phyloP scores from a whole-genome alignment of 2,888 invertebrate genomes.

The Microplitis deprimator region DNA sequence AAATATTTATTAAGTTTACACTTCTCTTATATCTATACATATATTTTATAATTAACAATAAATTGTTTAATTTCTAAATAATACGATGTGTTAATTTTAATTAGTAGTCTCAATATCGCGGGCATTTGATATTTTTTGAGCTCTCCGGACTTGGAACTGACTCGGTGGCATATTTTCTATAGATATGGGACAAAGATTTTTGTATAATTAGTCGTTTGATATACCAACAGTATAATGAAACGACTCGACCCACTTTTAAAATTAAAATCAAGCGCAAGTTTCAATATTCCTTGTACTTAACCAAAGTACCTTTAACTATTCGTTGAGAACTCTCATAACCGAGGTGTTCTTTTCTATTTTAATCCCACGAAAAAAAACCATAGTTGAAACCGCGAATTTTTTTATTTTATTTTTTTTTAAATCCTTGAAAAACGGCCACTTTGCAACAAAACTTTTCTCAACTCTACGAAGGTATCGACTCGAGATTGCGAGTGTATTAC shows the following conservation, averaged over 20 bases:
- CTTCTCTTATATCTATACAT: not conserved
- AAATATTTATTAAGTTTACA: not conserved
- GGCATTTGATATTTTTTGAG: not conserved
- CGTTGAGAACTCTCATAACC: conserved; percentile 33
- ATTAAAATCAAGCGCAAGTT: conserved; percentile 31
- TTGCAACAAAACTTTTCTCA: conserved; percentile 15
- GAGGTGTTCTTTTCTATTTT: conserved; percentile 30
- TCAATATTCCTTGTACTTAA: conserved; percentile 30
- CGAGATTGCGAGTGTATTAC: not conserved
- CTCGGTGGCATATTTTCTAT: not conserved
- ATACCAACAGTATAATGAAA: conserved; percentile 24
- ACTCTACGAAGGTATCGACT: not conserved
- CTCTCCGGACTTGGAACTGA: not conserved
- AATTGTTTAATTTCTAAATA: not conserved
- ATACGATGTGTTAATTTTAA: not conserved
- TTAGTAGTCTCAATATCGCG: not conserved
- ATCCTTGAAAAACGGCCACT: conserved; percentile 10
- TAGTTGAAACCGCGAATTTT: conserved; percentile 18
- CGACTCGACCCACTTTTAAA: conserved; percentile 21
- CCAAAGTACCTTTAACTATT: conserved; percentile 35
- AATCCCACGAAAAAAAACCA: conserved; percentile 16
- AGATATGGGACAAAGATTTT: conserved; percentile 28
- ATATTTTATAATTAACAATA: not conserved
- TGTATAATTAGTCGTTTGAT: conserved; percentile 15
- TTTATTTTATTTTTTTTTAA: conserved; percentile 3